Base-by-base conservation (phyloP, 2,797 vertebrate species). In the Moxostoma hubbsi region DNA sequence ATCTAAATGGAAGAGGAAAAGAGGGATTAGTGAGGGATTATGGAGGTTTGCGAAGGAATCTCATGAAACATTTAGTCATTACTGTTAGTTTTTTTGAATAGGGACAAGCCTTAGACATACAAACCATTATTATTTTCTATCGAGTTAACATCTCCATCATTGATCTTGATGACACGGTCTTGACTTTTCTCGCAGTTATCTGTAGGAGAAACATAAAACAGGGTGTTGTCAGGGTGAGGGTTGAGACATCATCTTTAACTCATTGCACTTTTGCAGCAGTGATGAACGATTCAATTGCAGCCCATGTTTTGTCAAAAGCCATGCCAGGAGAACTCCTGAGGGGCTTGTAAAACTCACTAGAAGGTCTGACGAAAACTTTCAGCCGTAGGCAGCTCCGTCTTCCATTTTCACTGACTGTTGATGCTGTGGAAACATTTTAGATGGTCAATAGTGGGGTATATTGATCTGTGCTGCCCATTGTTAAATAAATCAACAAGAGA, bases 151-250 rank as follows among this genome's bases (percentile, higher is more conserved):
- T 95, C 96, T 94, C 96, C 97, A 92, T 98, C 97, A 84, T 97
- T 96, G 93, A 97, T 96, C 90, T 97, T 96, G 90, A 95, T 94
- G 92, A 98, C 95, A 89, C 96, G 96, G 93, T 98, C 97, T 93
- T 97, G 96, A 93, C 96, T 97, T 95, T 97, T 98, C 94, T 96
- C 95, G 95, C 97, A 99, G 95, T 96, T 98, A 94, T 98, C 97
- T 99, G 94, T 93, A 91, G 95, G 88, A 89, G 91, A 93, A 94
- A 95, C 94, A 95, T 90, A 94, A 94, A 95, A 80, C 63, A 75
- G 64, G 57, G 49, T 71, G 53, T 46, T 65, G 67, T 85, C 54
- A 83, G 69, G 65, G 55, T 65, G 62, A 47, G 5, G 43, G 13
- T 36, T 36, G 36, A 36, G 36, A 36, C 63, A 66, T 75, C 67